These are phyloP conservation scores for Cydia fagiglandana DNA, from an alignment of 1,140 invertebrate species.

Conservation along the genomic window DNA sequence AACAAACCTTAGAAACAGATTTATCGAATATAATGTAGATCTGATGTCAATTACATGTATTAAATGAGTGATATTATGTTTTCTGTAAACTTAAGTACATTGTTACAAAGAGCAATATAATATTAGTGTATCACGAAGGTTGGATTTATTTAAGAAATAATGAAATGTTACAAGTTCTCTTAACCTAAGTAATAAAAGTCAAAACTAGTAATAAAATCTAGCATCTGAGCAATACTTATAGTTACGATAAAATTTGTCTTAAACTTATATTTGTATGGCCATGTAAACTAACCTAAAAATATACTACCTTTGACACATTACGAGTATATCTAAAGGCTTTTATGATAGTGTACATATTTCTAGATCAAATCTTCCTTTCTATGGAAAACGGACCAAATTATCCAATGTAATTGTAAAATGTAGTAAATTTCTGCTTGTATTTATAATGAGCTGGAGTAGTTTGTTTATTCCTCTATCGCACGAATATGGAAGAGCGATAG, in stretches of 20 bases:
- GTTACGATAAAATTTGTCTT: neutral
- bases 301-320: neutral
- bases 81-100: conserved; percentile 13
- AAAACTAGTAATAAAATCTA: conserved; percentile 6
- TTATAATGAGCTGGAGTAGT: too few relatives aligned
- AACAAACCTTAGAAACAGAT: neutral
- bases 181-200: conserved; percentile 11
- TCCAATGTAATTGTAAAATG: too few relatives aligned
- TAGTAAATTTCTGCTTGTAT: too few relatives aligned
- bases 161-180: neutral
- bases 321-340: neutral
- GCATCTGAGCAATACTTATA: conserved; percentile 11
- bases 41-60: conserved; percentile 38
- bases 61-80: conserved; percentile 1
- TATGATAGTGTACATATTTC: neutral
- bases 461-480: too few relatives aligned
- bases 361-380: neutral
- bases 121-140: conserved; percentile 10
- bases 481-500: too few relatives aligned
- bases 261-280: neutral
- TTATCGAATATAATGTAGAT: conserved; percentile 37
- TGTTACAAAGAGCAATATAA: conserved; percentile 17
- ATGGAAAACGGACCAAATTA: too few relatives aligned
- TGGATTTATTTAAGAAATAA: conserved; percentile 1
- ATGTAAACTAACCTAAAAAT: neutral